Evolutionary conservation across 1,140 invertebrate genomes (phyloP).

Genomic region (Chironomus tepperi): DNA sequence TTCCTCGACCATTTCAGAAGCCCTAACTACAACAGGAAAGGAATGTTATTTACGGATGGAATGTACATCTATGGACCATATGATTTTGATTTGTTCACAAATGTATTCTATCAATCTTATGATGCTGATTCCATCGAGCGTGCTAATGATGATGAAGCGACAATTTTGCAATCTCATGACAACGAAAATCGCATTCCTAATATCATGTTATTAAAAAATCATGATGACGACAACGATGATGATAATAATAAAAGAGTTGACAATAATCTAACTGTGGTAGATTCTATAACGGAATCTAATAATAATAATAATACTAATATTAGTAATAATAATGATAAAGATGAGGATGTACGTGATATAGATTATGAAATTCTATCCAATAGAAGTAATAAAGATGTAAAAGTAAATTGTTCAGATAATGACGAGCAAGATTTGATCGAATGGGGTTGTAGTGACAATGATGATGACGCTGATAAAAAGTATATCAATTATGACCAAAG

Average conservation of each 20-base stretch:
- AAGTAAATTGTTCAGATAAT: neutral
- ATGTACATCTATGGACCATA: neutral
- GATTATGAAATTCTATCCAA: neutral
- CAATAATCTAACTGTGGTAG: too few species aligned
- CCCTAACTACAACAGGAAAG: neutral
- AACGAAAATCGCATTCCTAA: slow-evolving; percentile 5
- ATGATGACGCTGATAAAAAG: neutral
- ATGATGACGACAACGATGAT: neutral
- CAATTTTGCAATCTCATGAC: neutral
- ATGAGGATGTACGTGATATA: neutral
- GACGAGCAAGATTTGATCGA: neutral
- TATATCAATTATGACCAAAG: neutral
- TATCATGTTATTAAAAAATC: slow-evolving; percentile 6
- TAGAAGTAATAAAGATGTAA: neutral
- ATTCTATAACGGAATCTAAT: too few species aligned
- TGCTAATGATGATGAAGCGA: neutral
- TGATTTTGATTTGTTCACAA: slow-evolving; percentile 16
- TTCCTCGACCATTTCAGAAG: too few species aligned
- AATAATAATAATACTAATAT: too few species aligned
- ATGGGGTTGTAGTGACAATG: neutral
- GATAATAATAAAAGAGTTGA: too few species aligned
- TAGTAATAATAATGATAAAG: neutral
- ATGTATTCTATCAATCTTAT: neutral
- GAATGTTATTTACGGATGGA: neutral
- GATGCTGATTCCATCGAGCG: neutral